phyloP scores from a whole-genome alignment of 2,888 invertebrate species.

The Spisula subtruncata region DNA sequence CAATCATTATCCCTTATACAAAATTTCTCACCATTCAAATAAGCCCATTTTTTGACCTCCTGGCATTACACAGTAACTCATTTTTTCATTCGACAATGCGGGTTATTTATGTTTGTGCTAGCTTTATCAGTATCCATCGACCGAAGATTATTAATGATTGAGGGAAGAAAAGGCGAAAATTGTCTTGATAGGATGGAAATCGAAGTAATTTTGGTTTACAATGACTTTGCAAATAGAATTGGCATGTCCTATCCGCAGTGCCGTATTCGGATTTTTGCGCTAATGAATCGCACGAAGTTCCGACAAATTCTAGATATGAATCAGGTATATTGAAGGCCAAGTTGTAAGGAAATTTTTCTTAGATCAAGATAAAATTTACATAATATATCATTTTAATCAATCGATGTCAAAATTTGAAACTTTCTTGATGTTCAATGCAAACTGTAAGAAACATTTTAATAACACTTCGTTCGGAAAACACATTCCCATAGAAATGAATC shows the following conservation, averaged over 20 bases:
- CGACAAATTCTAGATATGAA: background rate
- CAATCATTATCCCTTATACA: background rate
- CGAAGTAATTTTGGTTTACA: background rate
- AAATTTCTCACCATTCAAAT: background rate
- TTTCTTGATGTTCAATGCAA: too few species aligned
- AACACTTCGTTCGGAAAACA: too few species aligned
- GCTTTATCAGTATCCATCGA: background rate
- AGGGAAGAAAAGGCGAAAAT: conserved; percentile 3
- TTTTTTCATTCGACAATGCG: conserved; percentile 19
- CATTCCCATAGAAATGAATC: too few species aligned
- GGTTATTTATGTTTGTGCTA: conserved; percentile 19
- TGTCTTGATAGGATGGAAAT: background rate
- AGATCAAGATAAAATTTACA: background rate
- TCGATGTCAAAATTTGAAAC: too few species aligned
- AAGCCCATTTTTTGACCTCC: conserved; percentile 4
- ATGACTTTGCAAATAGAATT: conserved; percentile 7
- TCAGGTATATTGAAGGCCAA: background rate
- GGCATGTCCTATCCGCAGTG: background rate
- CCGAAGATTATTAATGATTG: conserved; percentile 17
- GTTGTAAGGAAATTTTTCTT: background rate
- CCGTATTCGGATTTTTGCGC: background rate
- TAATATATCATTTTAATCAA: too few species aligned
- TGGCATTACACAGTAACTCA: conserved; percentile 12
- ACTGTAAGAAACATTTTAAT: too few species aligned
- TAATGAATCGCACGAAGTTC: background rate